Percentiles rank a stretch among this genome's conserved stretches.
Evolutionary conservation across 1,140 invertebrate species (phyloP).

Genomic region (Brachystomella parvula): DNA sequence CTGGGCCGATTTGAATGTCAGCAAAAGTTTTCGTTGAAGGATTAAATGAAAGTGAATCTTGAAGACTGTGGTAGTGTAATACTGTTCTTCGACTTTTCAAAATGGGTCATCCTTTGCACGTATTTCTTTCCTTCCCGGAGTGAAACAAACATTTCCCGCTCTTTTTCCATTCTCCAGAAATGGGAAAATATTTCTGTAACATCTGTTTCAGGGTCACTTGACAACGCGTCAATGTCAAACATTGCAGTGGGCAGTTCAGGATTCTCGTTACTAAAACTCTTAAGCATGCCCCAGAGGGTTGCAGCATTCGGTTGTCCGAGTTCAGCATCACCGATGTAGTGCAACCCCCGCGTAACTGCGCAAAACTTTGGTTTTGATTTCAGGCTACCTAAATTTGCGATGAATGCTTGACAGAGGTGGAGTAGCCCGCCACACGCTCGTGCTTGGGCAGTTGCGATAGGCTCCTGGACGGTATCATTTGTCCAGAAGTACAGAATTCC

Average conservation of each 20-base stretch:
- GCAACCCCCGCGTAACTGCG: not conserved
- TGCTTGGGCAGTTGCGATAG: not conserved
- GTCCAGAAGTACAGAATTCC: conserved; percentile 5
- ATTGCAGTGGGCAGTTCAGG: not conserved
- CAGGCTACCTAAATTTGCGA: not conserved
- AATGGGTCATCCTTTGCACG: not conserved
- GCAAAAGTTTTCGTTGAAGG: conserved; percentile 3
- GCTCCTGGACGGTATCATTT: not conserved
- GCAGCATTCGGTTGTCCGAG: not conserved
- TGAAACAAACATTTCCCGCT: conserved; percentile 9
- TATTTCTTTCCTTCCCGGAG: conserved; percentile 2
- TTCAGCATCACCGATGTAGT: conserved; percentile 6
- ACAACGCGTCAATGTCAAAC: conserved; percentile 4
- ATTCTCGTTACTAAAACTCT: conserved; percentile 8
- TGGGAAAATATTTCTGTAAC: conserved; percentile 14
- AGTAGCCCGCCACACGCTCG: not conserved
- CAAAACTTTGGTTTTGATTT: conserved; percentile 6
- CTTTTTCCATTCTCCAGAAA: not conserved
- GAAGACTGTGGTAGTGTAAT: conserved; percentile 9
- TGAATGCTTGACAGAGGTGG: not conserved
- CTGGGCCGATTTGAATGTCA: conserved; percentile 11
- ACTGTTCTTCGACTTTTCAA: not conserved
- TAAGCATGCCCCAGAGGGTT: not conserved
- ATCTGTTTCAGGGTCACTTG: not conserved
- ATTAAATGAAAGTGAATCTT: conserved; percentile 12